Conservation (phyloP, 2,888 invertebrate genomes). For the Hyles lineata region DNA sequence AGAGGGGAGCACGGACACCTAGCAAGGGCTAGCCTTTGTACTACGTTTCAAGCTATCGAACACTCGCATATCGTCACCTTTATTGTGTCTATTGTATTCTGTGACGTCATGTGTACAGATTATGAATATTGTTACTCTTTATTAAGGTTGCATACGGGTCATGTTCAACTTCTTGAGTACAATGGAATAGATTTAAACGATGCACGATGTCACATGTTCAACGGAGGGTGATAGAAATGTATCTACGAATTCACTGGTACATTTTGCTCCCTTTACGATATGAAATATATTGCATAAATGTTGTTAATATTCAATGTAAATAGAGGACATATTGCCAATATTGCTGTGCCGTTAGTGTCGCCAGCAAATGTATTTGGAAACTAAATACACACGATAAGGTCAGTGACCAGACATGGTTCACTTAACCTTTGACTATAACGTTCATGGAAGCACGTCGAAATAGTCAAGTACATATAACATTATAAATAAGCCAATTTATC, state of each 20-base stretch:
- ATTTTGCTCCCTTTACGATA: neutral
- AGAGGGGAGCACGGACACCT: constrained; percentile 47
- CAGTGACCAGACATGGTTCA: constrained; percentile 1
- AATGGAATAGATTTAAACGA: constrained; percentile 10
- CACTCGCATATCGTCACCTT: constrained; percentile 39
- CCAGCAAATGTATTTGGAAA: neutral
- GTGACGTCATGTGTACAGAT: constrained; percentile 15
- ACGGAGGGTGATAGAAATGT: neutral
- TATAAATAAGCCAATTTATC: neutral
- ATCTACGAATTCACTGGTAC: neutral
- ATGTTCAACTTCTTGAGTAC: neutral
- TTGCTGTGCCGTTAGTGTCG: neutral
- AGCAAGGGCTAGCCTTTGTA: constrained; percentile 43
- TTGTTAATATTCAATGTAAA: neutral
- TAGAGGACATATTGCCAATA: neutral
- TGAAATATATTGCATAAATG: neutral
- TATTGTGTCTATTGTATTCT: constrained; percentile 39
- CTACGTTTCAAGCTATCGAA: constrained; percentile 38
- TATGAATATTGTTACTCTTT: constrained; percentile 14
- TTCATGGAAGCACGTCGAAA: constrained; percentile 11
- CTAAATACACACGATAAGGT: constrained; percentile 1
- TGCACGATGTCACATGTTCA: neutral
- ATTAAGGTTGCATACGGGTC: neutral
- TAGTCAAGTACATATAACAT: neutral
- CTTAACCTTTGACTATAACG: constrained; percentile 6